Evolutionary conservation across 23 tunicate genomes (phyloP), one percentile per base, ranked within the genome.

Genomic region (Styela plicata): DNA sequence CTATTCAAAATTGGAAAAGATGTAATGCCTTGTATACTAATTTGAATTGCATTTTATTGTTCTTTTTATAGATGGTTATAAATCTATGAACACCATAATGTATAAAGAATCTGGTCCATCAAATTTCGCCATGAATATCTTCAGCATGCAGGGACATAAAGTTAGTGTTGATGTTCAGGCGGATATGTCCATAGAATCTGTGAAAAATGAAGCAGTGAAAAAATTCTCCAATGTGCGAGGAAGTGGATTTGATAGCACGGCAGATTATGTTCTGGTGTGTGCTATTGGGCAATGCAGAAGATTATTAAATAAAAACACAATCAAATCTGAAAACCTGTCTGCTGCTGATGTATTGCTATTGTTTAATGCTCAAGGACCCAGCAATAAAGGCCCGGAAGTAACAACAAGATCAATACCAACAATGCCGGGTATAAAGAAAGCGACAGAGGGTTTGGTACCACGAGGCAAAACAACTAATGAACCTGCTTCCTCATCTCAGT

Each of bases 381-480:
- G 83, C 28, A 84, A 44, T 35, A 75, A 86, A 20, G 89, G 79
- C 26, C 80, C 85, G 35, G 84, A 82, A 36, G 61, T 79, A 35
- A 83, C 83, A 28, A 89, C 76, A 31, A 87, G 89, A 1, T 36
- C 69, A 24, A 79, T 75, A 19, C 97, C 97, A 3, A 79, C 89
- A 20, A 53, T 30, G 57, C 63, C 86, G 7, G 80, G 86, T 2
- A 92, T 92, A 5, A 44, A 74, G 26, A 69, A 91, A 44, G 97
- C 91, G 20, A 92, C 97, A 2, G 97, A 87, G 78, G 89, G 86
- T 26, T 44, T 92, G 29, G 86, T 88, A 23, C 28, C 77, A 13
- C 30, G 71, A 24, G 81, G 83, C 13, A 36, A 33, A 35, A 16
- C 57, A 3, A 17, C 33, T 57, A 69, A 18, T 1, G 52, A 31